A percentile compares a stretch with the other conserved stretches of the same genome.
Conservation (phyloP, 2,888 invertebrate species). For the Hirtodrosophila cameraria region DNA sequence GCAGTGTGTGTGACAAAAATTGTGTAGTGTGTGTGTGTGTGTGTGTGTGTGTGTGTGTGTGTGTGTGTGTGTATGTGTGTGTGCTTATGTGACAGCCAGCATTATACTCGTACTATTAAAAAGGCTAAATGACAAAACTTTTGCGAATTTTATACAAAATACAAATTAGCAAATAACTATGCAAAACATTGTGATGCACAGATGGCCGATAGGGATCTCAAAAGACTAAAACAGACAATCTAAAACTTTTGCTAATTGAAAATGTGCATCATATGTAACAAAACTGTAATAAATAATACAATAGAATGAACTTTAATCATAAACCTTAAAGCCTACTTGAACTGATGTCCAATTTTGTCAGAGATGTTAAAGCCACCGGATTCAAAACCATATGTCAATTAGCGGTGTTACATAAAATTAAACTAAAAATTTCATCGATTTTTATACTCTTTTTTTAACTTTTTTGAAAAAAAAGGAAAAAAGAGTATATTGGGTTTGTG, state of each 20-base stretch:
- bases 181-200: slow-evolving; percentile 25
- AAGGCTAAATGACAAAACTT: slow-evolving; percentile 76
- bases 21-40: background rate
- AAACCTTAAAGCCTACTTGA: too few relatives aligned
- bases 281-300: too few relatives aligned
- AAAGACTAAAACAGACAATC: too few relatives aligned
- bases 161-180: slow-evolving; percentile 23
- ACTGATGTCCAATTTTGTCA: too few relatives aligned
- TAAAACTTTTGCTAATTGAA: background rate
- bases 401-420: too few relatives aligned
- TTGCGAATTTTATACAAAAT: slow-evolving; percentile 49
- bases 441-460: too few relatives aligned
- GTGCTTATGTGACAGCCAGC: slow-evolving; percentile 45
- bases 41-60: slow-evolving; percentile 22
- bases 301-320: background rate
- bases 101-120: slow-evolving; percentile 58
- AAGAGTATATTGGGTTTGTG: too few relatives aligned
- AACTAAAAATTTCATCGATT: too few relatives aligned
- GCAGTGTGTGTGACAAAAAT: slow-evolving; percentile 9
- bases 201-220: background rate
- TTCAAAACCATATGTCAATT: too few relatives aligned
- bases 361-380: too few relatives aligned
- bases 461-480: too few relatives aligned
- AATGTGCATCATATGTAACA: background rate
- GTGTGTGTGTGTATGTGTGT: slow-evolving; percentile 24